phyloP scores from a whole-genome alignment of 2,113 vertebrate genomes.

The Triplophysa tibetana region DNA sequence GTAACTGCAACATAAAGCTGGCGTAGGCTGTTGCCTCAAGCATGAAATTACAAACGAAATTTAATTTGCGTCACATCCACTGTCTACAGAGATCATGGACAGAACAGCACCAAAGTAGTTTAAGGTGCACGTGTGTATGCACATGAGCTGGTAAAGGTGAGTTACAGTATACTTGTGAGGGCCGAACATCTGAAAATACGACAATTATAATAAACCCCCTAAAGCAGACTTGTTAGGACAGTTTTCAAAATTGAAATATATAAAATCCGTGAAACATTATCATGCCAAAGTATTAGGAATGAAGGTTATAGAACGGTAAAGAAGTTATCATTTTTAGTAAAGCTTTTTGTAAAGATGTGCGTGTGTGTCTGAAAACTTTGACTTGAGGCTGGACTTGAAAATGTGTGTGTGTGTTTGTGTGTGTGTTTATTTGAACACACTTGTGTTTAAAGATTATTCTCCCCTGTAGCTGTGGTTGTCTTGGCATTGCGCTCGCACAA shows the following conservation, averaged over 20 bases:
- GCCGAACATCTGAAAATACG: background rate
- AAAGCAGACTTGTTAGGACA: background rate
- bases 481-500: slow-evolving; percentile 25
- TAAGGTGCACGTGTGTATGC: slow-evolving; percentile 57
- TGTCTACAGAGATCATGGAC: slow-evolving; percentile 77
- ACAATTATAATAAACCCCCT: background rate
- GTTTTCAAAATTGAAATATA: background rate
- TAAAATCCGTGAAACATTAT: background rate
- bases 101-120: slow-evolving; percentile 64
- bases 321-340: background rate
- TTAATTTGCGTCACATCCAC: slow-evolving; percentile 80
- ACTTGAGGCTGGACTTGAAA: background rate
- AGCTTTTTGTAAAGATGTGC: background rate
- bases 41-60: slow-evolving; percentile 84
- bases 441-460: slow-evolving; percentile 35
- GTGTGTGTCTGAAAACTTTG: background rate
- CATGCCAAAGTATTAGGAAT: background rate
- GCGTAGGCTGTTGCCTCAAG: slow-evolving; percentile 70
- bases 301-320: background rate
- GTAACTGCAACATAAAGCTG: slow-evolving; percentile 74
- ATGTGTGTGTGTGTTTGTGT: background rate
- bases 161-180: background rate
- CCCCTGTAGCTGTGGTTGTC: background rate
- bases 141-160: background rate
- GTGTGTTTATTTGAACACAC: background rate